Conservation (phyloP, 2,113 vertebrate genomes). For the Micronycteris hirsuta region DNA sequence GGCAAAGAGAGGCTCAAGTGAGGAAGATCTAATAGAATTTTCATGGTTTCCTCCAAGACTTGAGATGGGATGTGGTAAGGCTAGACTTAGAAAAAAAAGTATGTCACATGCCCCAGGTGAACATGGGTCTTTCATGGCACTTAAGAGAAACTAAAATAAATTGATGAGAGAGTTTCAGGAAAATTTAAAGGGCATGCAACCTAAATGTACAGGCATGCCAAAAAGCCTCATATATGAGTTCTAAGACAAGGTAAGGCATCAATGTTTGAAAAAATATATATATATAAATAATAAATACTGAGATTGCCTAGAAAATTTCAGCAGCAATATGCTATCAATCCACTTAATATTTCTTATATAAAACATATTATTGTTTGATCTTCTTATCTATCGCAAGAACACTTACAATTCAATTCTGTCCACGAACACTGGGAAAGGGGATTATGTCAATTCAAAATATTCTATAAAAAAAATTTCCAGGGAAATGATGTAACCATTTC, state of each 20-base stretch:
- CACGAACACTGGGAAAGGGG: background rate
- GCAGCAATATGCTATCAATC: background rate
- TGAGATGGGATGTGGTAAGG: background rate
- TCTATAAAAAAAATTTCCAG: background rate
- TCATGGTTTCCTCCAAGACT: background rate
- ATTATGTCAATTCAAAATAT: background rate
- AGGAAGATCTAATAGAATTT: constrained; percentile 18
- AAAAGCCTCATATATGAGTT: background rate
- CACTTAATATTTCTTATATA: background rate
- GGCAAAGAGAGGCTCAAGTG: background rate
- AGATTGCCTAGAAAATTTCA: background rate
- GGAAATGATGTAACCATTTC: background rate
- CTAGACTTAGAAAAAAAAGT: background rate
- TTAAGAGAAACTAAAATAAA: constrained; percentile 2
- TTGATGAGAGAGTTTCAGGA: background rate
- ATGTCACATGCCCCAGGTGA: background rate
- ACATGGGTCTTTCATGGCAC: background rate
- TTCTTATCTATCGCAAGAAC: background rate
- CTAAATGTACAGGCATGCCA: background rate
- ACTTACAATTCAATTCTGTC: background rate
- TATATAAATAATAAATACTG: background rate
- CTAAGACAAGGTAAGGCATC: background rate
- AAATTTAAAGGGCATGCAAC: background rate
- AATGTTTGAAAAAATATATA: background rate
- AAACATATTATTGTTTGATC: constrained; percentile 15